Conservation (phyloP, 2,797 vertebrate genomes). For the Sitta carolinensis region DNA sequence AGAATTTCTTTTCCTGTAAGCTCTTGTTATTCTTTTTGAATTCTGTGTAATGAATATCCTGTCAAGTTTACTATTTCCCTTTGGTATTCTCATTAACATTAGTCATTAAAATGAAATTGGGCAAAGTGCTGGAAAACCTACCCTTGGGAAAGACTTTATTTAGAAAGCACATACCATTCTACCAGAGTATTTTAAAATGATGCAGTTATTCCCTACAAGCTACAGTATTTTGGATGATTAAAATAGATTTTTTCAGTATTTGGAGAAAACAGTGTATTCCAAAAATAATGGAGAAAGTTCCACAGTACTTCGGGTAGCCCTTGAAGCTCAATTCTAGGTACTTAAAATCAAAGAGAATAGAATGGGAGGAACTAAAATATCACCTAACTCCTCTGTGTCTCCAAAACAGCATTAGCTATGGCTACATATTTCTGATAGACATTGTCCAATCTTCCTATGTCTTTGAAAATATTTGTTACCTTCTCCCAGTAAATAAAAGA, state of each 20-base stretch:
- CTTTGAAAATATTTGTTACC: neutral
- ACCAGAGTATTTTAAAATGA: neutral
- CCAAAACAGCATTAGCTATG: neutral
- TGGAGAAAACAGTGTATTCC: neutral
- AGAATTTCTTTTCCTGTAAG: neutral
- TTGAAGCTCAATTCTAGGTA: neutral
- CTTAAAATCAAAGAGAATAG: neutral
- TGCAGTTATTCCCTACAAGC: neutral
- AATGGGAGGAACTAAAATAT: neutral
- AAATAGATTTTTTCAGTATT: neutral
- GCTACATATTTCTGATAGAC: neutral
- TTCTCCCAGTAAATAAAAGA: neutral
- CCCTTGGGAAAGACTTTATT: neutral
- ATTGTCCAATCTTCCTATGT: neutral
- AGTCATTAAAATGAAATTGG: neutral
- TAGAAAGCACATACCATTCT: neutral
- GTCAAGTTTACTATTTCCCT: neutral
- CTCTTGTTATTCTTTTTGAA: neutral
- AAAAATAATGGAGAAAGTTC: neutral
- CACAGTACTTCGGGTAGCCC: neutral
- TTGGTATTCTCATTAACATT: slow-evolving; percentile 13
- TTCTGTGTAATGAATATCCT: neutral
- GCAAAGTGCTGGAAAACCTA: neutral
- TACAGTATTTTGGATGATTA: neutral
- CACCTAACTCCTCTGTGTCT: neutral